Evolutionary conservation across 2,888 invertebrate genomes (phyloP).

Genomic region (Melitaea athalia): DNA sequence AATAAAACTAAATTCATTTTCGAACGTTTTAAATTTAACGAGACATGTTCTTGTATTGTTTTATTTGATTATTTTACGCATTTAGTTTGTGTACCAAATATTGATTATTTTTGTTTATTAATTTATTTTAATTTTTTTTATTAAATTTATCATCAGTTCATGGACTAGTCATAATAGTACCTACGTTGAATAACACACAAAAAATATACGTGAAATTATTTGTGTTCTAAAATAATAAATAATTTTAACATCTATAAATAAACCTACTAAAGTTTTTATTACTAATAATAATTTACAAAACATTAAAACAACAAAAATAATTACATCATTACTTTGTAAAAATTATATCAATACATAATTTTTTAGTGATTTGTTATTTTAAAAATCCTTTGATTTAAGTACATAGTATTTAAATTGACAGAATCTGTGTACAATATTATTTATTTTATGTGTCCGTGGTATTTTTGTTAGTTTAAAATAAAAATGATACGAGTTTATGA

Average conservation of each 20-base stretch:
- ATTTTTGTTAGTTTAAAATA: slow-evolving; percentile 31
- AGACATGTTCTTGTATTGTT: slow-evolving; percentile 20
- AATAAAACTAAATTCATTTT: slow-evolving; percentile 28
- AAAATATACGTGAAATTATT: neutral
- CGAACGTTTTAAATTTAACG: slow-evolving; percentile 1
- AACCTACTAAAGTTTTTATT: too few species aligned
- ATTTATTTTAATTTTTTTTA: slow-evolving; percentile 16
- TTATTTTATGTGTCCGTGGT: slow-evolving; percentile 35
- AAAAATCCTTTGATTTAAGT: neutral
- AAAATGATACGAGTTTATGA: slow-evolving; percentile 1
- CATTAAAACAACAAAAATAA: too few species aligned
- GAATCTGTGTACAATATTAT: slow-evolving; percentile 18
- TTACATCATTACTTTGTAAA: too few species aligned
- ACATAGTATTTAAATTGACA: slow-evolving; percentile 3
- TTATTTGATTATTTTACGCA: slow-evolving; percentile 23
- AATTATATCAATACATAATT: too few species aligned
- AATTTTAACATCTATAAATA: neutral
- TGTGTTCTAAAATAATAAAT: neutral
- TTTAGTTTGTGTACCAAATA: slow-evolving; percentile 29
- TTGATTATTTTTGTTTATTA: slow-evolving; percentile 22
- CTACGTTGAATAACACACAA: neutral
- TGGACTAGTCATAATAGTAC: slow-evolving; percentile 34
- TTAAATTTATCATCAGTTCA: slow-evolving; percentile 25
- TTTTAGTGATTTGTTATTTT: neutral
- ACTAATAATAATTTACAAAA: too few species aligned